A percentile compares a stretch with the other conserved stretches of the same genome.
These are phyloP conservation scores for Drosophila pseudoobscura DNA, from an alignment of 1,140 invertebrate species.

Conservation along the genomic window DNA sequence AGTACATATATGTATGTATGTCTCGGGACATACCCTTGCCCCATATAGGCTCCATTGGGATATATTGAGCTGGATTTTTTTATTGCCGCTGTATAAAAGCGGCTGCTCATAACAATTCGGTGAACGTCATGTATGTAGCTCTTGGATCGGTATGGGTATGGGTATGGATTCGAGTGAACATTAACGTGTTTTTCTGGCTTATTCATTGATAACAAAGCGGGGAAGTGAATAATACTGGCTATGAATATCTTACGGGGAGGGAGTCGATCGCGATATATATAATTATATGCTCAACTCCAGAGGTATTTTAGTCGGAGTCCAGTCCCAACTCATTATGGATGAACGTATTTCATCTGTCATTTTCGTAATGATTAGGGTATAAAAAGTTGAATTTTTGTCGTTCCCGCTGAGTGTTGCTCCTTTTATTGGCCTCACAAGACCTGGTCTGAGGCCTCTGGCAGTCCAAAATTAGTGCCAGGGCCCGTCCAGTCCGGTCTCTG, in stretches of 20 bases:
- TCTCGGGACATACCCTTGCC: not conserved
- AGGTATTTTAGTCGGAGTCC: not conserved
- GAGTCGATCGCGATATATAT: slow-evolving; percentile 15
- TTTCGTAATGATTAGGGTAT: slow-evolving; percentile 19
- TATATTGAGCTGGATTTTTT: slow-evolving; percentile 1
- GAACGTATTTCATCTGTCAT: slow-evolving; percentile 17
- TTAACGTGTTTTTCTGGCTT: slow-evolving; percentile 66
- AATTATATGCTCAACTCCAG: slow-evolving; percentile 4
- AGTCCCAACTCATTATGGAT: slow-evolving; percentile 9
- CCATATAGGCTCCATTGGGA: not conserved
- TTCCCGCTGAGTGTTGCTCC: slow-evolving; percentile 25
- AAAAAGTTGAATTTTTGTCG: not conserved
- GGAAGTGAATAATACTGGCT: slow-evolving; percentile 43
- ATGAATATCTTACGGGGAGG: slow-evolving; percentile 14
- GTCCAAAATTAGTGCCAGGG: slow-evolving; percentile 37
- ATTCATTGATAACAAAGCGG: slow-evolving; percentile 58
- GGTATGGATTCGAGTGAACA: slow-evolving; percentile 9
- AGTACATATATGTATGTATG: no score
- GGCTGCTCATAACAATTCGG: slow-evolving; percentile 21
- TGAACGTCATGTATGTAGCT: slow-evolving; percentile 17
- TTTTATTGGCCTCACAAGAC: slow-evolving; percentile 29
- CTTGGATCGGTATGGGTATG: slow-evolving; percentile 10
- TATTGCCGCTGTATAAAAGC: slow-evolving; percentile 6
- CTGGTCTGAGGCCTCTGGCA: slow-evolving; percentile 2
- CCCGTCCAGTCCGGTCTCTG: slow-evolving; percentile 15